Evolutionary conservation across 1,140 invertebrate genomes (phyloP).

Genomic region (Drosophila sturtevanti): DNA sequence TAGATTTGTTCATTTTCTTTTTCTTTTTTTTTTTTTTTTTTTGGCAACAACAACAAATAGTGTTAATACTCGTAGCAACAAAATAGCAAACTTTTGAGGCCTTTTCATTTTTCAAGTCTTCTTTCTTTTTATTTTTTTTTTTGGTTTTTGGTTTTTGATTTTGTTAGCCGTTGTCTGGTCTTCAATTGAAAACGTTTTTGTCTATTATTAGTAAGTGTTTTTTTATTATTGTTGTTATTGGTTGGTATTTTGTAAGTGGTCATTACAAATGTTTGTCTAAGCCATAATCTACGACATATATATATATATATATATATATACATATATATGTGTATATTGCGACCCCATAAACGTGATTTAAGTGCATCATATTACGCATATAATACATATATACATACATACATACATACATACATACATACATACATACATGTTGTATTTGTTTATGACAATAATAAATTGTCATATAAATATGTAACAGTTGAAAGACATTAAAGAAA

Average conservation of each 20-base stretch:
- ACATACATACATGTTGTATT: constrained; percentile 19
- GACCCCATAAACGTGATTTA: no score
- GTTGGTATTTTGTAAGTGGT: constrained; percentile 15
- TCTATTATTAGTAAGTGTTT: neutral
- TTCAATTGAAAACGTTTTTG: constrained; percentile 32
- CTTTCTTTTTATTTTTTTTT: constrained; percentile 47
- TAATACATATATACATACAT: constrained; percentile 10
- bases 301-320: constrained; percentile 23
- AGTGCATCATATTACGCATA: no score
- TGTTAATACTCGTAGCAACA: neutral
- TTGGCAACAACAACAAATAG: constrained; percentile 17
- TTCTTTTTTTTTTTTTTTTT: constrained; percentile 27
- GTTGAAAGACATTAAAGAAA: constrained; percentile 22
- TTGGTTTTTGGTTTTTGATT: constrained; percentile 14
- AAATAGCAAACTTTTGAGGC: constrained; percentile 60
- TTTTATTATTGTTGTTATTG: constrained; percentile 8
- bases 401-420: constrained; percentile 41
- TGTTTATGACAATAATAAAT: constrained; percentile 28
- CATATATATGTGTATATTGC: no score
- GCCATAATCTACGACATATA: constrained; percentile 67
- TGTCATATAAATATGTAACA: neutral
- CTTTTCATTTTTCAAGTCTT: constrained; percentile 43
- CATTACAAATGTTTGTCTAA: constrained; percentile 22
- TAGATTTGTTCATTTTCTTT: constrained; percentile 28
- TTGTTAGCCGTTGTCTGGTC: neutral